Evolutionary conservation across 2,888 invertebrate genomes (phyloP).

Genomic region (Synanthedon tipuliformis): DNA sequence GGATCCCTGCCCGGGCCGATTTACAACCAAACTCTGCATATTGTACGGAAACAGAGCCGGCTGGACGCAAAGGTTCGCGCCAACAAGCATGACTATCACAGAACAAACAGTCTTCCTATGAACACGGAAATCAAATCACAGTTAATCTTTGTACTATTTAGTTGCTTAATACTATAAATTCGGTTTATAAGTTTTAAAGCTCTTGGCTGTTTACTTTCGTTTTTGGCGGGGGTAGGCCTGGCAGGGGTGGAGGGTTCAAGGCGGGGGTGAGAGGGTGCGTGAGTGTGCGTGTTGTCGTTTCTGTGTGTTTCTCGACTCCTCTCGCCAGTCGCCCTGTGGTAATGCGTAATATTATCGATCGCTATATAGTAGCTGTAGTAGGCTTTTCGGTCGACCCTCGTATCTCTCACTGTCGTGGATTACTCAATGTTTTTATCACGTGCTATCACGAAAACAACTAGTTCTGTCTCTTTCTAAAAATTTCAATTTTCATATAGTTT

Average conservation of each 20-base stretch:
- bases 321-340: constrained; percentile 37
- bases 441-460: constrained; percentile 7
- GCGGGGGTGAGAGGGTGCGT: constrained; percentile 32
- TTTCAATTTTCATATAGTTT: too few species aligned
- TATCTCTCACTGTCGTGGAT: constrained; percentile 42
- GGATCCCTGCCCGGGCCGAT: constrained; percentile 23
- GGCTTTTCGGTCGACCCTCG: constrained; percentile 26
- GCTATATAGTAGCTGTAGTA: constrained; percentile 54
- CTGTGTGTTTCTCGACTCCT: constrained; percentile 31
- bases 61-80: constrained; percentile 43
- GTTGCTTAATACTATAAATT: constrained; percentile 59
- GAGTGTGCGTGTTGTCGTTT: constrained; percentile 32
- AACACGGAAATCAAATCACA: constrained; percentile 49
- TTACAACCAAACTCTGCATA: constrained; percentile 23
- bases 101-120: constrained; percentile 23
- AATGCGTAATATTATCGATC: constrained; percentile 71
- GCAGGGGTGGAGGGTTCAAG: constrained; percentile 16
- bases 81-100: constrained; percentile 58
- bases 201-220: constrained; percentile 48
- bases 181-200: constrained; percentile 61
- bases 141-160: constrained; percentile 49
- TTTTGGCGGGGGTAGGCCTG: constrained; percentile 24
- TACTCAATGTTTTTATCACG: constrained; percentile 26
- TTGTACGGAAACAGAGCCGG: constrained; percentile 44
- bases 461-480: neutral